These are phyloP conservation scores for Coptodon bakossiorum DNA, from an alignment of 2,113 vertebrate genomes.

Conservation along the genomic window DNA sequence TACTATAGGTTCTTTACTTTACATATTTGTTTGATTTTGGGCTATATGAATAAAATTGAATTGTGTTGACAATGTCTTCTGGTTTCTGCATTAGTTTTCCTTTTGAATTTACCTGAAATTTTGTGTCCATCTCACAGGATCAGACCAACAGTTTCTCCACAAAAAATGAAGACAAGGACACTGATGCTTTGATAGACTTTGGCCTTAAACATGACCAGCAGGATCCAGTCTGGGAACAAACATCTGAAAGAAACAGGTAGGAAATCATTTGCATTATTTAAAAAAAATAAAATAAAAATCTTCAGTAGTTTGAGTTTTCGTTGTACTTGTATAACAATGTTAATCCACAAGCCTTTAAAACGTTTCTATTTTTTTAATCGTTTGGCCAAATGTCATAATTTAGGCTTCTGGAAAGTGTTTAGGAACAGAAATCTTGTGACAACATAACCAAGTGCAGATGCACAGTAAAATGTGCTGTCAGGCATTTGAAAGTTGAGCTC, in stretches of 20 bases:
- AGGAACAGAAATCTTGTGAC: not conserved
- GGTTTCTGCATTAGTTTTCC: not conserved
- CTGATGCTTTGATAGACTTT: slow-evolving; percentile 70
- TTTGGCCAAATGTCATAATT: not conserved
- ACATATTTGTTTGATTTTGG: not conserved
- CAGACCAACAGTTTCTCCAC: slow-evolving; percentile 74
- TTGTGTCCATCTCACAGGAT: slow-evolving; percentile 61
- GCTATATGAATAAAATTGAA: not conserved
- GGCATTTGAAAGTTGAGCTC: not conserved
- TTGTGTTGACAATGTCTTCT: not conserved
- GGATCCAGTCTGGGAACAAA: slow-evolving; percentile 59
- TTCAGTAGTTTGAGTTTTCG: not conserved
- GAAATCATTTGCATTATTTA: not conserved
- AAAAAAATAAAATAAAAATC: not conserved
- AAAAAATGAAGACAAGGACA: slow-evolving; percentile 69
- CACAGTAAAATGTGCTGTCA: not conserved
- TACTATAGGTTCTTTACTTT: not conserved
- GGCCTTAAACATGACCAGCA: slow-evolving; percentile 61
- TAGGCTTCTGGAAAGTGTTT: not conserved
- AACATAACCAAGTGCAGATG: not conserved
- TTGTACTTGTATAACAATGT: not conserved
- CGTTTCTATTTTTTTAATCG: not conserved
- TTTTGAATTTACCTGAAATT: not conserved
- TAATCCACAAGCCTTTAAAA: not conserved
- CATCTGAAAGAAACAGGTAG: slow-evolving; percentile 71